phyloP scores from a whole-genome alignment of 2,113 vertebrate genomes.

The Nerophis ophidion region DNA sequence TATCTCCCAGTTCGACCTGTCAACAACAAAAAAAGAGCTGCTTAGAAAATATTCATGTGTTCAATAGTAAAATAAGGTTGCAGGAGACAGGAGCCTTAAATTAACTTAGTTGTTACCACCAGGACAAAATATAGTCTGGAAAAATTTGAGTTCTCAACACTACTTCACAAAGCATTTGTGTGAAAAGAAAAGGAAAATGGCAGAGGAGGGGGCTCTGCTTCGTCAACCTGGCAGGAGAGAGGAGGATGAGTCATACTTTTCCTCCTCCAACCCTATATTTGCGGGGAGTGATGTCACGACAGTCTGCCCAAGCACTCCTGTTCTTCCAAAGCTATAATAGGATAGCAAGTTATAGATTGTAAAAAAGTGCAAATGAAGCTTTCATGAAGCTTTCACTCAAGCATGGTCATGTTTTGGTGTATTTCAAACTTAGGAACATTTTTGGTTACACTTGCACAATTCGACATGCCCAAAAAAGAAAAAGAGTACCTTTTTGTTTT shows the following conservation, averaged over 20 bases:
- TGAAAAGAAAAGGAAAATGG: slow-evolving; percentile 16
- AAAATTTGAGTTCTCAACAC: slow-evolving; percentile 19
- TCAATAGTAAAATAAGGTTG: not conserved
- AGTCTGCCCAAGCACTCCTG: slow-evolving; percentile 47
- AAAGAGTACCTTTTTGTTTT: too few species aligned
- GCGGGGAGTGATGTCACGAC: slow-evolving; percentile 67
- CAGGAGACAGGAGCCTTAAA: not conserved
- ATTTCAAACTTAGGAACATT: too few species aligned
- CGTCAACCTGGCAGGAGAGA: slow-evolving; percentile 53
- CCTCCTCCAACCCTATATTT: slow-evolving; percentile 62
- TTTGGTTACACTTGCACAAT: too few species aligned
- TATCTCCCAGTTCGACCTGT: slow-evolving; percentile 92
- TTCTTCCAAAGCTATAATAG: slow-evolving; percentile 50
- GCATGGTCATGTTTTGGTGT: too few species aligned
- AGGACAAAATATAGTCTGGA: slow-evolving; percentile 3
- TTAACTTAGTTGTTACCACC: not conserved
- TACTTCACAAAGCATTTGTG: slow-evolving; percentile 18
- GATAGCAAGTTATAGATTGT: slow-evolving; percentile 18
- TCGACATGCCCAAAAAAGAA: too few species aligned
- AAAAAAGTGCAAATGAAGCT: slow-evolving; percentile 36
- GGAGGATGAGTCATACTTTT: slow-evolving; percentile 73
- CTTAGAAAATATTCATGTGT: not conserved
- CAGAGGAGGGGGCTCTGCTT: slow-evolving; percentile 47
- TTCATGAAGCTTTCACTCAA: slow-evolving; percentile 16
- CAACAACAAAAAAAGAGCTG: slow-evolving; percentile 1